Conservation (phyloP, 2,888 invertebrate species). For the Nephrocerus scutellatus region DNA sequence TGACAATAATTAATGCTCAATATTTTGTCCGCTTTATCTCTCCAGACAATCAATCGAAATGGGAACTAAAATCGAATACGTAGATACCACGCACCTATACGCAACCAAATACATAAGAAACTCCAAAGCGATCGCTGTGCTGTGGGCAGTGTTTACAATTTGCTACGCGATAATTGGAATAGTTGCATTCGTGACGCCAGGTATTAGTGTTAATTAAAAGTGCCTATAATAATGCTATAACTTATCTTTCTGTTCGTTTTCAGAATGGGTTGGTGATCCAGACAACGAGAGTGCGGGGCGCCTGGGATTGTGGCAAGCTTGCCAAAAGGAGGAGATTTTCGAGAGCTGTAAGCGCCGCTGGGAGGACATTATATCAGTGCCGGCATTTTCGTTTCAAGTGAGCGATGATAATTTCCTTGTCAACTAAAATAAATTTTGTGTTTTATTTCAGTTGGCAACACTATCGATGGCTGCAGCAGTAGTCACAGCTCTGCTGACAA, state of each 20-base stretch:
- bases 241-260: no score
- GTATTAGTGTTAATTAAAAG: constrained; percentile 30
- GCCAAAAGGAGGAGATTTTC: constrained; percentile 67
- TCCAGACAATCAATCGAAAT: constrained; percentile 51
- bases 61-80: constrained; percentile 90
- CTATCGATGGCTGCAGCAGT: constrained; percentile 83
- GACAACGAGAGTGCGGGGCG: constrained; percentile 82
- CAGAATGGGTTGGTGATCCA: constrained; percentile 78
- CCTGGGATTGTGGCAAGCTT: constrained; percentile 88
- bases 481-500: constrained; percentile 74
- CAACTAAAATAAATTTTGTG: not conserved
- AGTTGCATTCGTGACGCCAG: constrained; percentile 89
- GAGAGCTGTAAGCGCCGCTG: constrained; percentile 80
- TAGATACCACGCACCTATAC: constrained; percentile 83
- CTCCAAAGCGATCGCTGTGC: constrained; percentile 90
- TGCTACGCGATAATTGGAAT: constrained; percentile 94
- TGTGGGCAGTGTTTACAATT: constrained; percentile 97
- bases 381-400: constrained; percentile 68
- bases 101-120: constrained; percentile 86
- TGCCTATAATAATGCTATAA: no score
- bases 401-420: no score
- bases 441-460: constrained; percentile 59
- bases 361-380: constrained; percentile 73
- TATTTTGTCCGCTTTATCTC: no score
- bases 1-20: no score